A percentile compares a stretch with the other conserved stretches of the same genome.
Conservation (phyloP, 2,113 vertebrate genomes). For the Polypterus senegalus region DNA sequence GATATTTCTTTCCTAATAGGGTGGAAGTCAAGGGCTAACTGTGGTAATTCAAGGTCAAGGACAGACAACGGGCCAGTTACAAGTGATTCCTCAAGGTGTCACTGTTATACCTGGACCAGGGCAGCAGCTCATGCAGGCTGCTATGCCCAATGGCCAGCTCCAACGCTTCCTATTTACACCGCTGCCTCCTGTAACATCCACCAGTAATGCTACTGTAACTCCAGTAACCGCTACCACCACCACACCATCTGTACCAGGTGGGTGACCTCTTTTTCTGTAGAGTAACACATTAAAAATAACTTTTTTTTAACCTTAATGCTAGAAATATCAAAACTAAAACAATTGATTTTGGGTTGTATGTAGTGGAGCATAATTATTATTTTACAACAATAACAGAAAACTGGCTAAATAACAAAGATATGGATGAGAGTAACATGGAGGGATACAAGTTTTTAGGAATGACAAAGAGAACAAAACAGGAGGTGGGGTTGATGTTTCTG, state of each 20-base stretch:
- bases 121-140: constrained; percentile 96
- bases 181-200: constrained; percentile 49
- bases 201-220: constrained; percentile 42
- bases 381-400: neutral
- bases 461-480: too few species aligned
- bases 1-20: constrained; percentile 35
- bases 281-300: neutral
- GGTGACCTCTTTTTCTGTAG: neutral
- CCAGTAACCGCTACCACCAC: constrained; percentile 51
- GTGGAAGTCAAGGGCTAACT: constrained; percentile 84
- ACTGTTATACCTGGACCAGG: constrained; percentile 84
- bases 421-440: too few species aligned
- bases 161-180: constrained; percentile 97
- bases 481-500: too few species aligned
- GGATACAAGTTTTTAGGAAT: too few species aligned
- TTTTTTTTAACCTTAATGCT: neutral
- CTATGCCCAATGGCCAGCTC: constrained; percentile 92
- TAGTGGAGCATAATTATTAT: neutral
- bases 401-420: too few species aligned
- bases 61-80: constrained; percentile 92
- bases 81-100: constrained; percentile 90
- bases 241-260: constrained; percentile 70
- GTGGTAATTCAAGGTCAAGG: constrained; percentile 97
- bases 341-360: neutral
- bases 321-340: neutral